A percentile compares a stretch with the other conserved stretches of the same genome.
Evolutionary conservation across 2,797 vertebrate species (phyloP).

Genomic region (Coregonus sp.): DNA sequence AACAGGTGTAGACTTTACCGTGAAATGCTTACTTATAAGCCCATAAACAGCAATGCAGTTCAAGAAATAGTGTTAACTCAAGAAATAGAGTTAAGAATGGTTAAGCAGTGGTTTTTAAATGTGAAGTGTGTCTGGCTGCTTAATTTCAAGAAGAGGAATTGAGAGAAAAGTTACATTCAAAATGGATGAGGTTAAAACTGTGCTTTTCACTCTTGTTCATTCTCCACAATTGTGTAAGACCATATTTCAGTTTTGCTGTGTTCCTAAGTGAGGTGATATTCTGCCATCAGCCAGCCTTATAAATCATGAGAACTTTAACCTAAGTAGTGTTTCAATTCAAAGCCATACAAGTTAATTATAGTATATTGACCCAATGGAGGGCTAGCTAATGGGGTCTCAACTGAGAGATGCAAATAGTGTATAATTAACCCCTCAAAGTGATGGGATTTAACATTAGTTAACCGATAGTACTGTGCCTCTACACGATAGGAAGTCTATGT

Average conservation of each 20-base stretch:
- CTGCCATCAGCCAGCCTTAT: conserved; percentile 1
- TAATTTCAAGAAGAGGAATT: background rate
- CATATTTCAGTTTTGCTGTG: background rate
- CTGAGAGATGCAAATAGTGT: background rate
- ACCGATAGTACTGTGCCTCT: background rate
- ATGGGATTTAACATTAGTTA: background rate
- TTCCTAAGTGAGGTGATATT: background rate
- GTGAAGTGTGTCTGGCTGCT: background rate
- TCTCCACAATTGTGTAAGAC: background rate
- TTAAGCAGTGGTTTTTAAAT: background rate
- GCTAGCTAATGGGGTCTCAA: background rate
- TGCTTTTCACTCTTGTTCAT: background rate
- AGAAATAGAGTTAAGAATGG: too few relatives aligned
- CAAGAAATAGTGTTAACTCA: too few relatives aligned
- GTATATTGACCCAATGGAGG: background rate
- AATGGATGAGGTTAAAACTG: background rate
- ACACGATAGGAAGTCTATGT: background rate
- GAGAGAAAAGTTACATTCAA: conserved; percentile 3
- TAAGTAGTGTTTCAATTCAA: background rate
- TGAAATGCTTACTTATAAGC: too few relatives aligned
- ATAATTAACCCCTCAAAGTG: background rate
- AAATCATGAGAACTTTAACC: background rate
- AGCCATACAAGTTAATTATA: background rate
- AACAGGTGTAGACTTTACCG: too few relatives aligned
- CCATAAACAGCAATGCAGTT: too few relatives aligned